Evolutionary conservation across 2,113 vertebrate species (phyloP).

Genomic region (Neolamprologus caudopunctatus): DNA sequence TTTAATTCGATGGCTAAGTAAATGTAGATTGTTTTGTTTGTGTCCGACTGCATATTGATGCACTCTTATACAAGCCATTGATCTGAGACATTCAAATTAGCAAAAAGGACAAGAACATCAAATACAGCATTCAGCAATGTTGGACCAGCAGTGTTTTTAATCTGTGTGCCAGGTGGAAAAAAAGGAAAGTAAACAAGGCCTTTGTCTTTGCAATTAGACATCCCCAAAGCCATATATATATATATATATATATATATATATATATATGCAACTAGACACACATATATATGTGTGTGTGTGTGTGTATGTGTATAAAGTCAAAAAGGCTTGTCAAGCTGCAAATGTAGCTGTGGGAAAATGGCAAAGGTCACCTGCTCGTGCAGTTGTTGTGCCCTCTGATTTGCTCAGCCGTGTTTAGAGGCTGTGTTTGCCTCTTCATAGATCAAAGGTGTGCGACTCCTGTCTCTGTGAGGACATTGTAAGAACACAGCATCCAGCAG

Average conservation of each 20-base stretch:
- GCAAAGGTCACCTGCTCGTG: neutral
- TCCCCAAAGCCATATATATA: neutral
- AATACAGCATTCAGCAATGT: neutral
- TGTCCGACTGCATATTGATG: neutral
- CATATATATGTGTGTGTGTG: fast-evolving
- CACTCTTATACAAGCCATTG: neutral
- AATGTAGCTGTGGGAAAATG: neutral
- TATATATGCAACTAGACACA: too few species aligned
- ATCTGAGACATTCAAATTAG: neutral
- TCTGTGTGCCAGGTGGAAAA: neutral
- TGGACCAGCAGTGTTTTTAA: neutral
- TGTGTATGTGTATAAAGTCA: neutral
- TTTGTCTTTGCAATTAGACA: constrained; percentile 10
- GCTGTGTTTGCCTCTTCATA: neutral
- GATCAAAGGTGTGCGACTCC: constrained; percentile 20
- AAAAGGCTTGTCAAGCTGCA: neutral
- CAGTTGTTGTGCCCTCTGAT: neutral
- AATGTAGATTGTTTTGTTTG: neutral
- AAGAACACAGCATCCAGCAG: neutral
- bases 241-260: neutral
- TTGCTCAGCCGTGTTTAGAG: constrained; percentile 24
- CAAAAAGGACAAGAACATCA: neutral
- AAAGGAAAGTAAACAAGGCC: neutral
- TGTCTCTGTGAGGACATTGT: neutral
- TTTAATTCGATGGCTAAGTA: neutral